These are phyloP conservation scores for Zalophus californianus DNA, from an alignment of 2,797 vertebrate genomes.

Conservation along the genomic window DNA sequence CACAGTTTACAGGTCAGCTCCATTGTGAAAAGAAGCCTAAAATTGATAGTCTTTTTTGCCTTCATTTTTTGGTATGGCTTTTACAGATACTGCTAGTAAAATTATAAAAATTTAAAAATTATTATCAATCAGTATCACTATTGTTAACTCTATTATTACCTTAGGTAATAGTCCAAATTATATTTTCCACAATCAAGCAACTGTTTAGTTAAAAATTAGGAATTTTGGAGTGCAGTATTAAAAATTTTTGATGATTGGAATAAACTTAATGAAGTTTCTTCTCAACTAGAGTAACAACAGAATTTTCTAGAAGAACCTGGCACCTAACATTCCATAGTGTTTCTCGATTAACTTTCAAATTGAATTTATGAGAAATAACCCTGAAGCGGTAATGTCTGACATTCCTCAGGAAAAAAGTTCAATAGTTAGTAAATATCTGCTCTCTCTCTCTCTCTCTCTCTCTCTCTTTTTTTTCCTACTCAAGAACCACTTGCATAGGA, in stretches of 20 bases:
- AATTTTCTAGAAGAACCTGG: background rate
- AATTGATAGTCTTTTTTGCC: background rate
- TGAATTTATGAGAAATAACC: conserved; percentile 19
- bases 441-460: background rate
- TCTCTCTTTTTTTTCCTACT: background rate
- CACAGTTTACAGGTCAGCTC: background rate
- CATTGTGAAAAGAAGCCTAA: background rate
- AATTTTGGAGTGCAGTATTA: background rate
- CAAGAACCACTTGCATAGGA: conserved; percentile 33
- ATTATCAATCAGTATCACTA: background rate
- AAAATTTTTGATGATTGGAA: background rate
- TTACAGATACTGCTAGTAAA: background rate
- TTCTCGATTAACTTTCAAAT: conserved; percentile 45
- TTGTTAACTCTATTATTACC: background rate
- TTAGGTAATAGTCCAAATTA: background rate
- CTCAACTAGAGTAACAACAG: background rate
- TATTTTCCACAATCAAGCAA: background rate
- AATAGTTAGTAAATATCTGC: conserved; percentile 40
- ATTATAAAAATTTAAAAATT: background rate
- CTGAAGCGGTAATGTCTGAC: background rate
- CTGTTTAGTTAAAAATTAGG: background rate
- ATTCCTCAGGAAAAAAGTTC: background rate
- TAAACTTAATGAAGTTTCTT: background rate
- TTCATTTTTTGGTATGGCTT: background rate
- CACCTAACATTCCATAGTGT: background rate